Evolutionary conservation across 2,797 vertebrate genomes (phyloP).

Genomic region (Oreonectes daqikongensis): DNA sequence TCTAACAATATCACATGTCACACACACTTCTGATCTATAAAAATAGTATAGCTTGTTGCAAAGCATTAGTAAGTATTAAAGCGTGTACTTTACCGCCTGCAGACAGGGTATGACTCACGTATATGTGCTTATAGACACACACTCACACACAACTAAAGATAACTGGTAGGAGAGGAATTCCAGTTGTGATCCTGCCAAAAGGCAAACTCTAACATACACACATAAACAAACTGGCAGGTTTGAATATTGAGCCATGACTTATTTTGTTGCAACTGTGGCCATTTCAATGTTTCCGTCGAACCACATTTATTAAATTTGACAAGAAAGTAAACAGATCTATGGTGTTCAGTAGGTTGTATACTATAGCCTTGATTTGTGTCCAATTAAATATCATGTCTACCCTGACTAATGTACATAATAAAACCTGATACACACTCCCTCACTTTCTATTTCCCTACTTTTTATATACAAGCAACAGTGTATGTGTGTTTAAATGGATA

Average conservation of each 20-base stretch:
- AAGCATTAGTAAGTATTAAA: constrained; percentile 17
- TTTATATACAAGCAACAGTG: constrained; percentile 16
- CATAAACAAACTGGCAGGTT: constrained; percentile 41
- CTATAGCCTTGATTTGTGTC: neutral
- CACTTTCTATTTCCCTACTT: neutral
- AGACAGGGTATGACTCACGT: constrained; percentile 33
- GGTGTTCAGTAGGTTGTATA: neutral
- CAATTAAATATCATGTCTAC: constrained; percentile 10
- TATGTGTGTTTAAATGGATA: constrained; percentile 15
- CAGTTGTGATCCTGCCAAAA: constrained; percentile 28
- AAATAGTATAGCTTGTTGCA: constrained; percentile 22
- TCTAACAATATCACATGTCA: constrained; percentile 36
- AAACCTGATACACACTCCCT: constrained; percentile 27
- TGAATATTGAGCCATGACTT: constrained; percentile 33
- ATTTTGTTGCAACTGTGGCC: constrained; percentile 35
- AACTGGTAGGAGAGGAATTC: constrained; percentile 35
- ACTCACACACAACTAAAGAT: constrained; percentile 49
- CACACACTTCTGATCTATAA: constrained; percentile 25
- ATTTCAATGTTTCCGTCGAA: neutral
- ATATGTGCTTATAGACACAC: constrained; percentile 13
- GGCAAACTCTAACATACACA: constrained; percentile 50
- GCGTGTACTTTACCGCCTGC: neutral
- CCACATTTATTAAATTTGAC: neutral
- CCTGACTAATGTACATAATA: constrained; percentile 18
- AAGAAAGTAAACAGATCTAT: neutral